Conservation (phyloP, 2,888 invertebrate species). For the Acrocera orbiculus region DNA sequence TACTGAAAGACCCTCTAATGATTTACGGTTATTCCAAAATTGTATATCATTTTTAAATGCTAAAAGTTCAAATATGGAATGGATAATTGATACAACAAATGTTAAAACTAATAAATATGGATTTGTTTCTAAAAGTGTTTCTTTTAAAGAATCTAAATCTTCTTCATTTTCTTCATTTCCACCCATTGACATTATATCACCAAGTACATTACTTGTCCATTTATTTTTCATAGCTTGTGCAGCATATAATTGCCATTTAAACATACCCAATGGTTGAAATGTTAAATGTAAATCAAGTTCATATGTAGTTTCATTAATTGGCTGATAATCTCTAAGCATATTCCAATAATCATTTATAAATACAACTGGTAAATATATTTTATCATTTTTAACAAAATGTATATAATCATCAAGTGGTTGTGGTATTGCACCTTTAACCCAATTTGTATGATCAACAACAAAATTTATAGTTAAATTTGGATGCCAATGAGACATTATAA, state of each 20-base stretch:
- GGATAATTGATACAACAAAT: slow-evolving; percentile 78
- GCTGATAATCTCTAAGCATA: slow-evolving; percentile 82
- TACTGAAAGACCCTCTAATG: slow-evolving; percentile 92
- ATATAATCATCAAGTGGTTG: slow-evolving; percentile 85
- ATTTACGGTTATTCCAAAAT: slow-evolving; percentile 97
- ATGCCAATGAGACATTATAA: slow-evolving; percentile 97
- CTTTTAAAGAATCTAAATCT: slow-evolving; percentile 80
- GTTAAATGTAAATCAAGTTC: slow-evolving; percentile 52
- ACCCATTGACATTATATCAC: slow-evolving; percentile 45
- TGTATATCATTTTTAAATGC: slow-evolving; percentile 99
- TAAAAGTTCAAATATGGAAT: slow-evolving; percentile 93
- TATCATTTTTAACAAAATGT: slow-evolving; percentile 69
- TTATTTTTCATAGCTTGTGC: slow-evolving; percentile 88
- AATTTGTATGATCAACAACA: slow-evolving; percentile 88
- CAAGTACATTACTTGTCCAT: slow-evolving; percentile 47
- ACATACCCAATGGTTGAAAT: slow-evolving; percentile 80
- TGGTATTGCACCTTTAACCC: slow-evolving; percentile 81
- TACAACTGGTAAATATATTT: slow-evolving; percentile 81
- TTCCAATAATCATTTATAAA: slow-evolving; percentile 99
- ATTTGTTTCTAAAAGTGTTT: slow-evolving; percentile 90
- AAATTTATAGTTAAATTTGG: slow-evolving; percentile 93
- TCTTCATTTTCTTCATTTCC: slow-evolving; percentile 61
- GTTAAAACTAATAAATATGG: slow-evolving; percentile 87
- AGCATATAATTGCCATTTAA: slow-evolving; percentile 97
- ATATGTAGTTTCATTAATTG: slow-evolving; percentile 70